A percentile compares a stretch with the other conserved stretches of the same genome.
Conservation (phyloP, 2,113 vertebrate genomes). For the Protomyctophum bolini region DNA sequence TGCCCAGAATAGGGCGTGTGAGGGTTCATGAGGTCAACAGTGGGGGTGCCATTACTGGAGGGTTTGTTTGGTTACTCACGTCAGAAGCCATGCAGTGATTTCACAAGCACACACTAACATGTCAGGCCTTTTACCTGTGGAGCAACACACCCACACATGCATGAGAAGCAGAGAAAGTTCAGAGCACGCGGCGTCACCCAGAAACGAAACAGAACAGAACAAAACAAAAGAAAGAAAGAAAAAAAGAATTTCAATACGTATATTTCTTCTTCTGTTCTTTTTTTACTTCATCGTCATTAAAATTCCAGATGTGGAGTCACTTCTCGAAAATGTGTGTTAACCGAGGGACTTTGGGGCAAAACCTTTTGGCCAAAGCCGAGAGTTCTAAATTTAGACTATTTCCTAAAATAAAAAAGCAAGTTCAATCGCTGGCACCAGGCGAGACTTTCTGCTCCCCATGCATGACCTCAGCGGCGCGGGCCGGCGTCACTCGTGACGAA, state of each 20-base stretch:
- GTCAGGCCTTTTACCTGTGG: constrained; percentile 50
- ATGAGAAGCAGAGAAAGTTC: constrained; percentile 55
- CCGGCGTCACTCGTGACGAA: constrained; percentile 75
- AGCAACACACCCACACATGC: constrained; percentile 14
- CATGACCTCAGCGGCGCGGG: constrained; percentile 65
- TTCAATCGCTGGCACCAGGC: constrained; percentile 61
- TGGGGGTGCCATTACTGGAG: constrained; percentile 53
- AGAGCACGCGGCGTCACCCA: not conserved
- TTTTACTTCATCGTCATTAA: constrained; percentile 43
- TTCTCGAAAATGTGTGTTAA: constrained; percentile 72
- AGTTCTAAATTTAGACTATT: constrained; percentile 74
- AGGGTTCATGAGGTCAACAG: constrained; percentile 21
- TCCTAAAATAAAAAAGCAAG: constrained; percentile 72
- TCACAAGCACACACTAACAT: constrained; percentile 55
- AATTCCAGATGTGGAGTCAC: constrained; percentile 72
- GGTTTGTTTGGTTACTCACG: constrained; percentile 44
- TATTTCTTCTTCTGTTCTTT: not conserved
- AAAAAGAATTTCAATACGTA: constrained; percentile 3
- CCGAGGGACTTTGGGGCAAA: constrained; percentile 65
- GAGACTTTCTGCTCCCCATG: constrained; percentile 48
- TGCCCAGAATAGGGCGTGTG: no score
- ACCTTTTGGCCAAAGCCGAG: constrained; percentile 36
- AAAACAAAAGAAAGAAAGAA: constrained; percentile 41
- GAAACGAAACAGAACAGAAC: constrained; percentile 12
- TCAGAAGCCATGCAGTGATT: constrained; percentile 57